Evolutionary conservation across 2,888 invertebrate species (phyloP).

Genomic region (Drosophila setosimentum): DNA sequence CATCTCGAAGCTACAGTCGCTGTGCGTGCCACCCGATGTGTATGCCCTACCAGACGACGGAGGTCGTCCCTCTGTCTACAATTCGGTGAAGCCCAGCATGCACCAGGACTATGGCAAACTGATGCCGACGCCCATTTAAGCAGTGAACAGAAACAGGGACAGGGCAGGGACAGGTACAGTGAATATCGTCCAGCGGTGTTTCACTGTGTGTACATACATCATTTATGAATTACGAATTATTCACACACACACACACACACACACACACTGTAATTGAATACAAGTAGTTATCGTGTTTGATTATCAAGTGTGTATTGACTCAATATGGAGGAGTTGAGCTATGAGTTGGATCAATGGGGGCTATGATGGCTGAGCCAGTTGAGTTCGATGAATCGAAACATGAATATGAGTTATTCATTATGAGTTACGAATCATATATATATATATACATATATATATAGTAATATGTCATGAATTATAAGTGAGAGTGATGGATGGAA

Average conservation of each 20-base stretch:
- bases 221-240: slow-evolving; percentile 9
- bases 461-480: not conserved
- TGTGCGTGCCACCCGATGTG: slow-evolving; percentile 92
- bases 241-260: not conserved
- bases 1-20: slow-evolving; percentile 95
- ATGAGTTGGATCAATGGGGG: not conserved
- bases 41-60: slow-evolving; percentile 92
- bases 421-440: not conserved
- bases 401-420: not conserved
- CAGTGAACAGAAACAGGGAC: not conserved
- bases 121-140: slow-evolving; percentile 94
- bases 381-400: not conserved
- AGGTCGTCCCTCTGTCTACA: slow-evolving; percentile 92
- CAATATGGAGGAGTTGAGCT: not conserved
- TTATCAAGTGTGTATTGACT: not conserved
- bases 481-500: not conserved
- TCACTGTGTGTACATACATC: slow-evolving; percentile 15
- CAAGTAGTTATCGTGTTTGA: not conserved
- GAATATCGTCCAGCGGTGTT: not conserved
- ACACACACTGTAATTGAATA: not conserved
- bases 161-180: not conserved
- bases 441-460: not conserved
- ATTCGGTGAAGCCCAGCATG: slow-evolving; percentile 95
- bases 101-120: slow-evolving; percentile 93
- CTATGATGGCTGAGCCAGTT: not conserved